These are phyloP conservation scores for Artibeus lituratus DNA, from an alignment of 2,797 vertebrate genomes.

Conservation along the genomic window DNA sequence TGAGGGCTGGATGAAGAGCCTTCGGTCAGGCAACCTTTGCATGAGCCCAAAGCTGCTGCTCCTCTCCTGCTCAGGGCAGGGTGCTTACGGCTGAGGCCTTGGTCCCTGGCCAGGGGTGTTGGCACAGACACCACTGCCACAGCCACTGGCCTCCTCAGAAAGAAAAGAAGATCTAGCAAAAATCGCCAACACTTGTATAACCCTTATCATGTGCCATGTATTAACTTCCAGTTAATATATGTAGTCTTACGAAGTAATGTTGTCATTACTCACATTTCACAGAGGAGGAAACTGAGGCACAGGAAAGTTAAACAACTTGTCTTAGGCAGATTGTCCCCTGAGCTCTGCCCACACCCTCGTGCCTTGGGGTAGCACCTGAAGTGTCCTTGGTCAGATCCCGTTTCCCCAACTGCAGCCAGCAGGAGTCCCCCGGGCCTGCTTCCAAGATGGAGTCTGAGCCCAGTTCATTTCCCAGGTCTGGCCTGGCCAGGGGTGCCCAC, in stretches of 20 bases:
- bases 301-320: neutral
- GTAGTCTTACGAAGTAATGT: neutral
- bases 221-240: neutral
- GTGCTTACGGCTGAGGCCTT: neutral
- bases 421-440: neutral
- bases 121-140: neutral
- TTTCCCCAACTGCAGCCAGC: neutral
- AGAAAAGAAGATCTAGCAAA: neutral
- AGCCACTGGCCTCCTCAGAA: neutral
- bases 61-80: neutral
- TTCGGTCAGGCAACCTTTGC: neutral
- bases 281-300: neutral
- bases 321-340: neutral
- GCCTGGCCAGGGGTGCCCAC: neutral
- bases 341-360: neutral
- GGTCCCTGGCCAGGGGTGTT: neutral
- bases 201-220: neutral
- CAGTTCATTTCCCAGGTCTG: neutral
- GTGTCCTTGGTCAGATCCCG: neutral
- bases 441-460: neutral
- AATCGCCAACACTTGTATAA: neutral
- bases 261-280: neutral
- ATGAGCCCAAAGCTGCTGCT: neutral
- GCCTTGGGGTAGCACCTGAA: neutral
- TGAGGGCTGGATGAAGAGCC: neutral